A percentile compares a stretch with the other conserved stretches of the same genome.
Evolutionary conservation across 37 sponge, comb jelly and placozoan species (phyloP).

Genomic region (Agelas oroides): DNA sequence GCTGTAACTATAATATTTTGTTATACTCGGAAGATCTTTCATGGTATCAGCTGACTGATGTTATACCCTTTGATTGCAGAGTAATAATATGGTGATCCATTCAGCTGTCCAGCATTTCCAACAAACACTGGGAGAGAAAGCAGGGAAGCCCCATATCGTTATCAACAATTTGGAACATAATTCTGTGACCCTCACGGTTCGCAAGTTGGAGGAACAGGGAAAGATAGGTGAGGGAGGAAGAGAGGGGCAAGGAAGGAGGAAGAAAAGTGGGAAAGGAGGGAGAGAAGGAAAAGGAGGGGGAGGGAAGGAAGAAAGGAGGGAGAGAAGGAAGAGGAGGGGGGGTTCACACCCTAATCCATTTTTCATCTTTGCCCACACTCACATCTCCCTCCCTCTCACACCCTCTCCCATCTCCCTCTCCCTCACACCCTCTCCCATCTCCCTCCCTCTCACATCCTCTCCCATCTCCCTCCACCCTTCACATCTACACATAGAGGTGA

Average conservation of each 20-base stretch:
- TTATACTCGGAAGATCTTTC: no score
- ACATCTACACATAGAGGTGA: constrained; percentile 42
- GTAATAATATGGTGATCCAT: constrained; percentile 63
- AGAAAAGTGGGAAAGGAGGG: background rate
- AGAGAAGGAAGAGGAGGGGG: background rate
- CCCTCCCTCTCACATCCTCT: no score
- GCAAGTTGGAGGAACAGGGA: constrained; percentile 53
- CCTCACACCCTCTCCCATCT: no score
- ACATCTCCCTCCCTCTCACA: no score
- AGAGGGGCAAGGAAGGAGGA: background rate
- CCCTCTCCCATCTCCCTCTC: no score
- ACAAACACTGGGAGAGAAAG: background rate
- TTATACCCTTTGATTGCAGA: constrained; percentile 11
- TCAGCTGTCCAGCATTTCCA: constrained; percentile 24
- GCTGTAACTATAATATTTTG: no score
- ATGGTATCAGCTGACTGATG: background rate
- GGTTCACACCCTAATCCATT: no score
- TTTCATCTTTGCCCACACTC: no score
- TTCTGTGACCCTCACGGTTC: constrained; percentile 59
- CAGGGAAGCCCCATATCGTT: constrained; percentile 70
- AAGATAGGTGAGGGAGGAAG: constrained; percentile 46
- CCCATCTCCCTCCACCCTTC: no score
- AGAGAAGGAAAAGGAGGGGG: background rate
- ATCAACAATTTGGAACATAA: constrained; percentile 84
- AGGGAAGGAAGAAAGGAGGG: background rate